Base-by-base conservation (phyloP, 2,113 vertebrate genomes). In the Alligator sinensis region DNA sequence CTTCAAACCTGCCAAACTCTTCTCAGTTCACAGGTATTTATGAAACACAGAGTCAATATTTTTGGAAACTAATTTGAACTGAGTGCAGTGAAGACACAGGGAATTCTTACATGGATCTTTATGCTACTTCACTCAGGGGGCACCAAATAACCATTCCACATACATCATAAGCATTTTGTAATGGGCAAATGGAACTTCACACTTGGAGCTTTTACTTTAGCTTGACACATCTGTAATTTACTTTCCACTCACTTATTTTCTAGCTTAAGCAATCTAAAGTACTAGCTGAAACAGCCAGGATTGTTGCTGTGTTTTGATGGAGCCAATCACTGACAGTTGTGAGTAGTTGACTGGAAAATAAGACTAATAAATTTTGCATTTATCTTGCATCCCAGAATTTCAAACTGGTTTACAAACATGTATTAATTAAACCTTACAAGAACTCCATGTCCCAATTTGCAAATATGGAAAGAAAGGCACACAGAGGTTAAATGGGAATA, bases 361-460 rank as follows among this genome's bases (percentile, higher is more conserved):
- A 75, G 84, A 91, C 89, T 89, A 74, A 74, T 85, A 19, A 81
- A 64, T 89, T 94, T 93, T n/a, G 64, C 63, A 77, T 94, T 94
- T 87, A 89, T 87, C 88, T 68, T 79, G 77, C 86, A 94, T 80
- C 68, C 70, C 74, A 82, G 70, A 85, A 91, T 80, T 61, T 91
- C 77, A 62, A 34, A n/a, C 4, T 74, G 74, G 77, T 89, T 89
- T 92, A 28, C 82, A 82, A 87, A 82, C 14, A 91, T 92, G 78
- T 87, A 81, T 88, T 95, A 97, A 96, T 89, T 70, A 89, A 96
- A 38, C 58, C 18, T 55, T 94, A 88, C 63, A 84, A 80, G 17
- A 81, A 75, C 80, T 90, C 92, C 74, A 75, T 59, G 58, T 94
- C 77, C n/a, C 4, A 0, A 90, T 85, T 82, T 78, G 62, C 75